A percentile compares a stretch with the other conserved stretches of the same genome.
These are phyloP conservation scores for Miltochrista miniata DNA, from an alignment of 2,888 invertebrate species.

Conservation along the genomic window DNA sequence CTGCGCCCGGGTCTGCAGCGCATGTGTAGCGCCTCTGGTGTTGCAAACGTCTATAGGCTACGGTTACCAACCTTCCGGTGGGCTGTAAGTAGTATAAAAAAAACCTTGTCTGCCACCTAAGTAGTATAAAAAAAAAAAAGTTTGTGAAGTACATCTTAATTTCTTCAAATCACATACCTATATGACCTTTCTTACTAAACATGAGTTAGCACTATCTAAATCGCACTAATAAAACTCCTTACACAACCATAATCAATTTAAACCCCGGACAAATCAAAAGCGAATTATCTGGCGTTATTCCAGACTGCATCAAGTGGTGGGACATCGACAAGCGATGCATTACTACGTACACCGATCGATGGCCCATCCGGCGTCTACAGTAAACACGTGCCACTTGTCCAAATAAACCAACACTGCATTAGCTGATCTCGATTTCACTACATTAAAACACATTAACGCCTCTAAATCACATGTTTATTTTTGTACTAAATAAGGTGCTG, in stretches of 20 bases:
- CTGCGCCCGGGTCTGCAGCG: no score
- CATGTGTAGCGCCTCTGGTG: no score
- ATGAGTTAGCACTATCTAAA: no score
- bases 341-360: slow-evolving; percentile 80
- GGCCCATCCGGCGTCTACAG: slow-evolving; percentile 75
- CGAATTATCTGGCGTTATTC: slow-evolving; percentile 30
- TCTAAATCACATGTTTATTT: slow-evolving; percentile 71
- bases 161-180: no score
- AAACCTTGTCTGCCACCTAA: no score
- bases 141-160: no score
- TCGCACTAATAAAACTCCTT: slow-evolving; percentile 3
- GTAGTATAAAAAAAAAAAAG: no score
- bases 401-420: slow-evolving; percentile 80
- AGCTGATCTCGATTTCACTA: slow-evolving; percentile 80
- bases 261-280: slow-evolving; percentile 26
- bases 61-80: no score
- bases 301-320: slow-evolving; percentile 54
- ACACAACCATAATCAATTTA: slow-evolving; percentile 6
- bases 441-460: slow-evolving; percentile 82
- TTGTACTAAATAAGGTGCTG: slow-evolving; percentile 59
- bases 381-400: slow-evolving; percentile 83
- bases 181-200: no score
- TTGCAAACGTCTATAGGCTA: no score
- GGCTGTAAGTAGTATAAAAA: no score
- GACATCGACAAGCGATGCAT: slow-evolving; percentile 73